Evolutionary conservation across 2,797 vertebrate species (phyloP).

Genomic region (Pyrocephalus nanus): DNA sequence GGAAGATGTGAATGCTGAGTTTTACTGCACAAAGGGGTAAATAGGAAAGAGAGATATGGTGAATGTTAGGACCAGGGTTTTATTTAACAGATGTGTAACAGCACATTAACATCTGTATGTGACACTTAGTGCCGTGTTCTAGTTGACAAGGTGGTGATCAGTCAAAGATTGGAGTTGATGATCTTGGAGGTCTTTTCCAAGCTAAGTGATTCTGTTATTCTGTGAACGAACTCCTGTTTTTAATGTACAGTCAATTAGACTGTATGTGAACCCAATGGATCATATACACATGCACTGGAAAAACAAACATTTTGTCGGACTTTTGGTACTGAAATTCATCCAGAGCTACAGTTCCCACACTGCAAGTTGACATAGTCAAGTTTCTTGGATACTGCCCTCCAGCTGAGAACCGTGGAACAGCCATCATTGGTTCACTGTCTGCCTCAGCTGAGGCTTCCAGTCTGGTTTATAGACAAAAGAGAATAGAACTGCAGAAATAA

Average conservation of each 20-base stretch:
- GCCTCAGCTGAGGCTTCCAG: not conserved
- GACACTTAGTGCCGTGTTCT: not conserved
- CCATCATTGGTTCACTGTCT: not conserved
- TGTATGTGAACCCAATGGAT: not conserved
- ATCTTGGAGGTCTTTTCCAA: not conserved
- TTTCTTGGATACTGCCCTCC: not conserved
- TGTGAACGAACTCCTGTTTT: not conserved
- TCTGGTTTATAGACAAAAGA: not conserved
- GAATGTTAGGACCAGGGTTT: not conserved
- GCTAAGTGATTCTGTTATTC: not conserved
- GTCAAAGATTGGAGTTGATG: not conserved
- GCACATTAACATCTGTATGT: not conserved
- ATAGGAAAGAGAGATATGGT: not conserved
- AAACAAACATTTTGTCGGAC: not conserved
- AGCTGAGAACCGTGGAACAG: not conserved
- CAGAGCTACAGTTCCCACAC: not conserved
- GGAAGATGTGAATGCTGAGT: not conserved
- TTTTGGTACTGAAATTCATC: not conserved
- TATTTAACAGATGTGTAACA: not conserved
- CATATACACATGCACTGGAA: accelerated
- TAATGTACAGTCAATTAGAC: not conserved
- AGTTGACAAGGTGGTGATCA: not conserved
- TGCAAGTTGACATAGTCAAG: not conserved
- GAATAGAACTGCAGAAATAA: not conserved
- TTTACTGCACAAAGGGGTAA: not conserved